Evolutionary conservation across 2,888 invertebrate genomes (phyloP).

Genomic region (Thymelicus sylvestris): DNA sequence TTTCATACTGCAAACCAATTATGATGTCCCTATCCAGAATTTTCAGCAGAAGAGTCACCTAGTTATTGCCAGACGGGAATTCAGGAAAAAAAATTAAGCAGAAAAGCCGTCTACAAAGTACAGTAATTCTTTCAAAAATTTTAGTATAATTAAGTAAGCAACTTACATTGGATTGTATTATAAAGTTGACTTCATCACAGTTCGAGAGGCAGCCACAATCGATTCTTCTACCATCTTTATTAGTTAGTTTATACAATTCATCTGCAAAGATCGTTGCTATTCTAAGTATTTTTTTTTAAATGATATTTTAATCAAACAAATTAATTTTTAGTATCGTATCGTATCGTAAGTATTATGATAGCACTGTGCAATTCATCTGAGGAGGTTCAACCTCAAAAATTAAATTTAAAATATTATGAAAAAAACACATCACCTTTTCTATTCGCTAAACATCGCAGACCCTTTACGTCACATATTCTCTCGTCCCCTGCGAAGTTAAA

Average conservation of each 20-base stretch:
- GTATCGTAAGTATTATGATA: too few species aligned
- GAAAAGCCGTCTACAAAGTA: too few species aligned
- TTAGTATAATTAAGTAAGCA: background rate
- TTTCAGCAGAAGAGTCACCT: too few species aligned
- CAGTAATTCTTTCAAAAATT: too few species aligned
- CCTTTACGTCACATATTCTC: slow-evolving; percentile 85
- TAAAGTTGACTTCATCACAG: slow-evolving; percentile 89
- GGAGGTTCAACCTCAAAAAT: background rate
- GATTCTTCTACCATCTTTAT: slow-evolving; percentile 76
- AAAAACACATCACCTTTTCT: slow-evolving; percentile 74
- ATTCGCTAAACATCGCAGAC: slow-evolving; percentile 86
- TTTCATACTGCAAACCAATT: too few species aligned
- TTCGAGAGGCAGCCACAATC: slow-evolving; percentile 87
- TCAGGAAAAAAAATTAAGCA: too few species aligned
- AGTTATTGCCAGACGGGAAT: too few species aligned
- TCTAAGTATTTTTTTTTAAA: too few species aligned
- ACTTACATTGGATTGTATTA: slow-evolving; percentile 86
- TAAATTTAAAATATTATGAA: background rate
- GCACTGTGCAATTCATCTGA: background rate
- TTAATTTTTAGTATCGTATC: too few species aligned
- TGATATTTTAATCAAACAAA: too few species aligned
- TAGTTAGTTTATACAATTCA: slow-evolving; percentile 80
- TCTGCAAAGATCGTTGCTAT: slow-evolving; percentile 59
- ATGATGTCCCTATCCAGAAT: too few species aligned
- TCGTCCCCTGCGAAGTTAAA: slow-evolving; percentile 74